Conservation (phyloP, 2,113 vertebrate species). For the Spheniscus mendiculus region DNA sequence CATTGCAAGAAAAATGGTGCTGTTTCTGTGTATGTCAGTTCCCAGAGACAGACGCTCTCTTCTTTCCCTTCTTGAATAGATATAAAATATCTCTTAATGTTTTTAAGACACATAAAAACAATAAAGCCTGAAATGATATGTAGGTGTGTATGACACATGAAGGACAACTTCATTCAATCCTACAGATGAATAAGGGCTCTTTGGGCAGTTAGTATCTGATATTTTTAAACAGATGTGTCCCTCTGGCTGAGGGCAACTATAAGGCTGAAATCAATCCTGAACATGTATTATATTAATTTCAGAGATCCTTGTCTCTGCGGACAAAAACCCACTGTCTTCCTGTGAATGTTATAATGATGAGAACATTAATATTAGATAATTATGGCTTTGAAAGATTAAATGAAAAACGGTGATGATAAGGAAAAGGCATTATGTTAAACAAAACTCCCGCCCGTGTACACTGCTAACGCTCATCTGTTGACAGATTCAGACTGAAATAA, state of each 20-base stretch:
- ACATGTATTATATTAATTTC: conserved; percentile 74
- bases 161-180: conserved; percentile 58
- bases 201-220: conserved; percentile 74
- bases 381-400: conserved; percentile 71
- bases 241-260: conserved; percentile 65
- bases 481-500: not conserved
- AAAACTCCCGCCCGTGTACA: not conserved
- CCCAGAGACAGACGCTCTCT: not conserved
- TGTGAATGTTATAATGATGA: conserved; percentile 48
- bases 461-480: conserved; percentile 14
- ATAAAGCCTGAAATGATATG: conserved; percentile 28
- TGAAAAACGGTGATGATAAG: conserved; percentile 5
- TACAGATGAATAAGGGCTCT: conserved; percentile 32
- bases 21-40: not conserved
- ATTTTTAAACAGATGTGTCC: conserved; percentile 75
- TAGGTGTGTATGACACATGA: conserved; percentile 11
- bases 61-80: not conserved
- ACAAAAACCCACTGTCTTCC: conserved; percentile 65
- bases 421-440: conserved; percentile 22
- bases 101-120: conserved; percentile 38
- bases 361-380: conserved; percentile 78
- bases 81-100: not conserved
- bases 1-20: fast-evolving
- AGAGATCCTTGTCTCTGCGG: conserved; percentile 73
- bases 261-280: conserved; percentile 76